Evolutionary conservation across 92 coral and sea anemone genomes (phyloP), one percentile per base, ranked within the genome.

Genomic region (Pocillopora grandis): DNA sequence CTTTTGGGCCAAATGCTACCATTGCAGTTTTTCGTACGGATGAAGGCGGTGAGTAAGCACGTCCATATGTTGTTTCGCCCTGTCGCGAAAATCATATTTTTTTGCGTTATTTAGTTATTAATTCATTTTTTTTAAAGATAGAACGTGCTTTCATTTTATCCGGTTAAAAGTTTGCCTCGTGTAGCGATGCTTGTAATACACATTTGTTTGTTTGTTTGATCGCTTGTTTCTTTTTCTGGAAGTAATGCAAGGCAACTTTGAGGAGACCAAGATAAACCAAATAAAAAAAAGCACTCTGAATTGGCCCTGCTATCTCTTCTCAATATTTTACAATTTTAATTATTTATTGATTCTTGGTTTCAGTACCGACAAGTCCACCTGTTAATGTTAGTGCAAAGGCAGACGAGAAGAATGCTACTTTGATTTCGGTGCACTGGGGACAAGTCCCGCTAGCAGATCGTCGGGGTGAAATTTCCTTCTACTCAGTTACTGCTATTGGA

Each of bases 31-130:
- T 60, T 33, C 71, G 80, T 9, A 83, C 86, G 9, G 80, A 21
- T 56, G 86, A 83, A 66, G 79, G 72, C 0, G 80, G 86, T 83
- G 14, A 73, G 86, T 83, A 42, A 42, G 52, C 4, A 42, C 52
- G 52, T 42, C 52, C 52, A 3, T 42, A 42, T 7, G 52, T 42
- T 42, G 52, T 42, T 42, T 42, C 8, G 5, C 52, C 4, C 52
- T 42, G 8, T 42, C 8, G 8, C 52, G 52, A 7, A 42, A 42
- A 42, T 42, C 52, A 42, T 42, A 42, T 42, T 42, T 42, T 42
- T 42, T 42, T 42, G 52, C 52, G 31, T 27, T 27, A 27, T 42
- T 42, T 42, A 42, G 2, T 42, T 42, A 42, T 42, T 7, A 42
- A 7, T 42, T 42, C 52, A 42, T 3, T 42, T 42, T 42, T 42